phyloP scores from a whole-genome alignment of 2,797 vertebrate species.

The Platyrinchus mystaceus region DNA sequence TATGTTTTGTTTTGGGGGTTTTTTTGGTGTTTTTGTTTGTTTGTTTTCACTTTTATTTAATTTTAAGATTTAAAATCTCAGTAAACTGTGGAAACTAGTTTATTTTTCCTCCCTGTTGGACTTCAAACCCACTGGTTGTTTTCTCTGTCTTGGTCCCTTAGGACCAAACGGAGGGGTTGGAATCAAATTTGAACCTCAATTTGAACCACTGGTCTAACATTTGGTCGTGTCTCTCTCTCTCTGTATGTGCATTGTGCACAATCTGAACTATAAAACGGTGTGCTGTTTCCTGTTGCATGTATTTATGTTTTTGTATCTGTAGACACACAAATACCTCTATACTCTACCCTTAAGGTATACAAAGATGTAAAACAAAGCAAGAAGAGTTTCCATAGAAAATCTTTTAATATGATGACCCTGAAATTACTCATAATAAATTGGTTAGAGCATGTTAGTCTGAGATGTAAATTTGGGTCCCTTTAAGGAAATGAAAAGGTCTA shows the following conservation, averaged over 20 bases:
- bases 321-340: background rate
- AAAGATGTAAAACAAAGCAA: background rate
- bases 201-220: background rate
- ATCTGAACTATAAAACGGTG: background rate
- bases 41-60: background rate
- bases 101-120: background rate
- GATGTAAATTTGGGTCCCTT: background rate
- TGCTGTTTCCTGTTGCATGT: background rate
- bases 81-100: background rate
- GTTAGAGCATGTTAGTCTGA: background rate
- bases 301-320: background rate
- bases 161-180: background rate
- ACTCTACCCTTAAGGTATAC: background rate
- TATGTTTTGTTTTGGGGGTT: no score
- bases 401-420: background rate
- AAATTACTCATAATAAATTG: background rate
- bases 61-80: background rate
- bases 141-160: background rate
- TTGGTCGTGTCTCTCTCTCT: background rate
- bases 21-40: no score
- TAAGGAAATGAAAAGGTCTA: background rate
- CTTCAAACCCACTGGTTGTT: background rate
- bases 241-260: accelerated
- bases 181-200: background rate
- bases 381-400: background rate